Conservation (phyloP, 35 echinoderm and acorn worm genomes). For the Eucidaris tribuloides region DNA sequence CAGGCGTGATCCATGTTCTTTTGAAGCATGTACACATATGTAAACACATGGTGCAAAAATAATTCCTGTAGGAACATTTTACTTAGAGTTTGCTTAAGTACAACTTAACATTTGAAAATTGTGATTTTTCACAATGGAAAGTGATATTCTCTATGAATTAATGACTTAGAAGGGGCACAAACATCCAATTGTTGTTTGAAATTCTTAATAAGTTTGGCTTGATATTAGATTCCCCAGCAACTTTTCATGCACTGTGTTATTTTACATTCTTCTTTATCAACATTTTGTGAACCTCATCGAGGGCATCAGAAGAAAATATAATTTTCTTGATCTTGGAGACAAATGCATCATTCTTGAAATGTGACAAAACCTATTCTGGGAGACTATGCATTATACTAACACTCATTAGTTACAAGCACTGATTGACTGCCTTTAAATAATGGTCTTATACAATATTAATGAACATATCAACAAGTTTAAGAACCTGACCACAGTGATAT, state of each 20-base stretch:
- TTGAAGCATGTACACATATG: background rate
- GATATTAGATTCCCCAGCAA: conserved; percentile 28
- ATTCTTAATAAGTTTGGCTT: conserved; percentile 23
- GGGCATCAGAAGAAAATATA: conserved; percentile 30
- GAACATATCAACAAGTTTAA: no score
- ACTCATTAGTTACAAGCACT: conserved; percentile 45
- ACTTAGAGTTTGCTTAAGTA: conserved; percentile 6
- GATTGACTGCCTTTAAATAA: no score
- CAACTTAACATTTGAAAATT: conserved; percentile 37
- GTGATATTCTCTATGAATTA: conserved; percentile 34
- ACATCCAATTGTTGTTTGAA: conserved; percentile 15
- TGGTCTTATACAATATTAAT: no score
- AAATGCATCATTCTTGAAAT: conserved; percentile 69
- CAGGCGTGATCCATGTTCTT: conserved; percentile 19
- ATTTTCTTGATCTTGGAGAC: conserved; percentile 30
- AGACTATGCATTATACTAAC: conserved; percentile 31
- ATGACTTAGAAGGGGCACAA: background rate
- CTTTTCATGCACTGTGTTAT: background rate
- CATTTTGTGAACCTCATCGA: conserved; percentile 75
- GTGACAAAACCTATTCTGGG: conserved; percentile 23
- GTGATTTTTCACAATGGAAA: background rate
- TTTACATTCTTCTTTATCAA: conserved; percentile 69
- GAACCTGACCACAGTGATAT: no score
- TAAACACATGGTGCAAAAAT: conserved; percentile 32
- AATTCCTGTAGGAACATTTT: background rate